Evolutionary conservation across 2,888 invertebrate species (phyloP).

Genomic region (Caradrina clavipalpis): DNA sequence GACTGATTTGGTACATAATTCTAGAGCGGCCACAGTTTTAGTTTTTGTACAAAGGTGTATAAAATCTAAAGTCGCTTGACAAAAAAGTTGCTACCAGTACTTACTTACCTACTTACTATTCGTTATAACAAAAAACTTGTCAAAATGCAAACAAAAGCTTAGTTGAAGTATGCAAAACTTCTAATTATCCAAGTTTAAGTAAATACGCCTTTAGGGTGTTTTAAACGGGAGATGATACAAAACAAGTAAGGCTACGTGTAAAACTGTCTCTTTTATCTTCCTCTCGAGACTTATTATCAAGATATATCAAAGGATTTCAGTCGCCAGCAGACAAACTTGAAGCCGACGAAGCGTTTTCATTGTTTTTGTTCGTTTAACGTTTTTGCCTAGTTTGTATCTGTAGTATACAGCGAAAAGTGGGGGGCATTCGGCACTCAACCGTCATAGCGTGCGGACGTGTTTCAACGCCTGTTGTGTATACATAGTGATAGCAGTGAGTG

Average conservation of each 20-base stretch:
- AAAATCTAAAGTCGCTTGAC: background rate
- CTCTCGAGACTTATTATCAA: conserved; percentile 28
- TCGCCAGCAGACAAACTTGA: conserved; percentile 22
- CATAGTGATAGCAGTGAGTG: no score
- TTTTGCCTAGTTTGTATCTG: conserved; percentile 9
- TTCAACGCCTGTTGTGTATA: no score
- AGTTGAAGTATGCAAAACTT: conserved; percentile 19
- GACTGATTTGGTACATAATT: no score
- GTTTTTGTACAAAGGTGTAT: background rate
- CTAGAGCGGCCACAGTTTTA: no score
- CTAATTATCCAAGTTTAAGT: conserved; percentile 29
- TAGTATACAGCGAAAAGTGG: no score
- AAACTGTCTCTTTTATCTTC: conserved; percentile 28
- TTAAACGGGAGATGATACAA: conserved; percentile 14
- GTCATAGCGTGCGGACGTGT: no score
- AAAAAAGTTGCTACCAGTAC: background rate
- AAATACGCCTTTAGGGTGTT: conserved; percentile 16
- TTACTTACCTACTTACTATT: background rate
- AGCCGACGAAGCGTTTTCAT: background rate
- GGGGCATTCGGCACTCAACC: no score
- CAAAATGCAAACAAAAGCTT: conserved; percentile 15
- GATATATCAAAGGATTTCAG: conserved; percentile 39
- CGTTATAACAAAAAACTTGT: background rate
- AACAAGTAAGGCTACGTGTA: background rate
- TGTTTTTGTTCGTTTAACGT: background rate